A percentile compares a stretch with the other conserved stretches of the same genome.
Evolutionary conservation across 2,888 invertebrate species (phyloP).

Genomic region (Germaria angustata): DNA sequence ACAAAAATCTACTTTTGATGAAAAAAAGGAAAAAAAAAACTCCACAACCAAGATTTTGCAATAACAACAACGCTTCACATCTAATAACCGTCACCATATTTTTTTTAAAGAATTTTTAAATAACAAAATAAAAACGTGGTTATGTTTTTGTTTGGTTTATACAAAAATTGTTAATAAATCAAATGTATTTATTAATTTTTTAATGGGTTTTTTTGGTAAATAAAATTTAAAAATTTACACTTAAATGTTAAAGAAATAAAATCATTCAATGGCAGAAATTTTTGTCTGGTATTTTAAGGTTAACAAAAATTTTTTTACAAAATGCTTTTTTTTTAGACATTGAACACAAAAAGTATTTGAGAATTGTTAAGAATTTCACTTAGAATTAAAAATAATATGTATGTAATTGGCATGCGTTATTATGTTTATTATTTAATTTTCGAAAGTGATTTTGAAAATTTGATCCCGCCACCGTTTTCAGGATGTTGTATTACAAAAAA

Average conservation of each 20-base stretch:
- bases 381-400: conserved; percentile 45
- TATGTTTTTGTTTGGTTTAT: conserved; percentile 55
- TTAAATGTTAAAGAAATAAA: conserved; percentile 59
- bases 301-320: conserved; percentile 48
- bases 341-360: conserved; percentile 42
- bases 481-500: conserved; percentile 10
- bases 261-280: conserved; percentile 66
- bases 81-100: conserved; percentile 51
- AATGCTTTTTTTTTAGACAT: conserved; percentile 4
- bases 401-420: conserved; percentile 56
- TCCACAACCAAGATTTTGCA: conserved; percentile 66
- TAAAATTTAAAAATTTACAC: conserved; percentile 51
- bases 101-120: conserved; percentile 18
- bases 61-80: conserved; percentile 41
- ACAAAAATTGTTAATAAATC: conserved; percentile 65
- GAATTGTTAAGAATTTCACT: conserved; percentile 47
- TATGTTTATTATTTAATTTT: background rate
- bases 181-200: conserved; percentile 64
- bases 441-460: conserved; percentile 1
- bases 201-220: conserved; percentile 36
- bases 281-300: conserved; percentile 56
- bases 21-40: conserved; percentile 14
- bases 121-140: conserved; percentile 48
- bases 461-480: conserved; percentile 65
- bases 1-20: background rate